Percentiles rank a stretch among this genome's conserved stretches.
These are phyloP conservation scores for Tineola bisselliella DNA, from an alignment of 2,888 invertebrate species.

Conservation along the genomic window DNA sequence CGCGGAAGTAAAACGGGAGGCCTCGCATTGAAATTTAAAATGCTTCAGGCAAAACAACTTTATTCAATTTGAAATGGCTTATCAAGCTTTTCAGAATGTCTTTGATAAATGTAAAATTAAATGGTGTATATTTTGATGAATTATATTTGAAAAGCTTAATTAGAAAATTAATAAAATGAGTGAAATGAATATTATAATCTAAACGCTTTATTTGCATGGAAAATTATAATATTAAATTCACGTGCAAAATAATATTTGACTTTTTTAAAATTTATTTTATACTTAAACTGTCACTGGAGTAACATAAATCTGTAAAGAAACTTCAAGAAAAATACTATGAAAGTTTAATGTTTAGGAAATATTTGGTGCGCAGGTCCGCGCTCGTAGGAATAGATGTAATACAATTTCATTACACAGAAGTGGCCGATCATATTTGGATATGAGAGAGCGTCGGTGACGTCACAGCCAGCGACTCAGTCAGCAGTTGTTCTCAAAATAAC, in stretches of 20 bases:
- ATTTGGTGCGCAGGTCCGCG: not conserved
- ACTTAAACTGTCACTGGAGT: too few relatives aligned
- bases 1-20: not conserved
- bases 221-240: too few relatives aligned
- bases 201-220: too few relatives aligned
- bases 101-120: not conserved
- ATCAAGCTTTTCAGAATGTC: not conserved
- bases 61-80: not conserved
- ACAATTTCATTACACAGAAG: not conserved
- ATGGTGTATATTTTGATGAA: not conserved
- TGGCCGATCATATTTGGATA: slow-evolving; percentile 1
- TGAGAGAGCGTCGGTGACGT: not conserved
- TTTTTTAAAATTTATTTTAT: too few relatives aligned
- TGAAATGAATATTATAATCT: too few relatives aligned
- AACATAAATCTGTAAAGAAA: too few relatives aligned
- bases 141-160: too few relatives aligned
- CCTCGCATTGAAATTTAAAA: slow-evolving; percentile 5
- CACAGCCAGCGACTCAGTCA: not conserved
- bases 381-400: not conserved
- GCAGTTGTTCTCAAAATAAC: slow-evolving; percentile 46
- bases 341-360: too few relatives aligned
- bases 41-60: slow-evolving; percentile 5
- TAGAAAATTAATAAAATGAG: too few relatives aligned
- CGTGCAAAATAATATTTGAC: too few relatives aligned
- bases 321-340: too few relatives aligned